These are phyloP conservation scores for Acronicta alni DNA, from an alignment of 2,888 invertebrate species.

Conservation along the genomic window DNA sequence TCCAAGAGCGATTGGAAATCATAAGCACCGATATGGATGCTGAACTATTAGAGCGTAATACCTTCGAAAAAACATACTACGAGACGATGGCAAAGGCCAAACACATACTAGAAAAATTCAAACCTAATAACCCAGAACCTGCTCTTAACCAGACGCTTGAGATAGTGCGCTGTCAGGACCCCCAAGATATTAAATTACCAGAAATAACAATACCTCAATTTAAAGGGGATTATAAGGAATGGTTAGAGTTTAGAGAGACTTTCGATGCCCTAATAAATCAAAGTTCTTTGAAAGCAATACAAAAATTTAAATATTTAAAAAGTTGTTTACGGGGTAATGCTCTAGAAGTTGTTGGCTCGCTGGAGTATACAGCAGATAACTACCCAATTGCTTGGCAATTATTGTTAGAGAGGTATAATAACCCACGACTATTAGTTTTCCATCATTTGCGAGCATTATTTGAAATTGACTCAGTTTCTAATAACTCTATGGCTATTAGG, in stretches of 20 bases:
- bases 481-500: background rate
- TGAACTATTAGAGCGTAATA: too few species aligned
- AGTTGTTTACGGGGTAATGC: background rate
- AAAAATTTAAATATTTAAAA: conserved; percentile 1
- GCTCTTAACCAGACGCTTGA: too few species aligned
- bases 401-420: background rate
- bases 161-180: too few species aligned
- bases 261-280: conserved; percentile 21
- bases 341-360: background rate
- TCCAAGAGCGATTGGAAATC: too few species aligned
- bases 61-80: too few species aligned
- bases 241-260: conserved; percentile 23
- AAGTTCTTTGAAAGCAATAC: conserved; percentile 10
- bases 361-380: background rate
- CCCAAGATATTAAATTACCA: conserved; percentile 4
- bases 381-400: background rate
- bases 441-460: background rate
- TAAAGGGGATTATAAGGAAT: conserved; percentile 5
- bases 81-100: too few species aligned
- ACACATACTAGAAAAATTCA: too few species aligned
- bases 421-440: background rate
- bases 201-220: conserved; percentile 13
- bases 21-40: too few species aligned
- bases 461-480: background rate
- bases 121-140: too few species aligned